Evolutionary conservation across 2,113 vertebrate genomes (phyloP), one percentile per base, ranked within the genome.

Genomic region (Pithys albifrons): DNA sequence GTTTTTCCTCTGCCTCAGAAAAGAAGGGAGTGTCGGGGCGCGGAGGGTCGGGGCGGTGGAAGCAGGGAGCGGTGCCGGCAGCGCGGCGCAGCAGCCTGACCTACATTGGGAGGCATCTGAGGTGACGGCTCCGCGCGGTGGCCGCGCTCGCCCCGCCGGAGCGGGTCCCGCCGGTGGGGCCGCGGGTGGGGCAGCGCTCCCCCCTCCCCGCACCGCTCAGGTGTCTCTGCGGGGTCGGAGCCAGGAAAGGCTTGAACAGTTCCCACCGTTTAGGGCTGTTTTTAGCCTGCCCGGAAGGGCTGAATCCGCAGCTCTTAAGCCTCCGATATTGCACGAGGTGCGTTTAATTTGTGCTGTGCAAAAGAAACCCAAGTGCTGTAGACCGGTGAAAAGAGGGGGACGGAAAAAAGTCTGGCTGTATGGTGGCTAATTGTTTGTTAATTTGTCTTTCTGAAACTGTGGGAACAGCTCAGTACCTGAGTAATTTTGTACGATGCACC

Each of bases 41-140:
- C 37, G 19, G 64, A 52, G 69, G 25, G 67, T 54, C 58, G 59
- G 6, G 71, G 61, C 35, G 79, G 45, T 29, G 78, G 55, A 22
- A 85, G 76, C 39, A 29, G 85, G 91, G 62, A 91, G 86, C 75
- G 37, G 81, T 62, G 59, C 13, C 59, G 79, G 88, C 54, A 20
- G 66, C 71, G 49, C 79, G 62, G 62, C 75, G 55, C 69, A 62
- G 80, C 66, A 77, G 77, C 49, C 59, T 95, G 91, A 82, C 88
- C 84, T 90, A 92, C 8, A 91, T 88, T 58, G 85, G 85, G 81
- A 95, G 93, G 89, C 89, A 80, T 83, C 85, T 85, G 89, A 95
- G 96, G 95, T 90, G 95, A 89, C 43, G 41, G 89, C 62, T 74
- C 51, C 27, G 20, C 57, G 84, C 61, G 19, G 55, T 24, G 73